Base-by-base conservation (phyloP, 2,113 vertebrate species). In the Hypomesus transpacificus region DNA sequence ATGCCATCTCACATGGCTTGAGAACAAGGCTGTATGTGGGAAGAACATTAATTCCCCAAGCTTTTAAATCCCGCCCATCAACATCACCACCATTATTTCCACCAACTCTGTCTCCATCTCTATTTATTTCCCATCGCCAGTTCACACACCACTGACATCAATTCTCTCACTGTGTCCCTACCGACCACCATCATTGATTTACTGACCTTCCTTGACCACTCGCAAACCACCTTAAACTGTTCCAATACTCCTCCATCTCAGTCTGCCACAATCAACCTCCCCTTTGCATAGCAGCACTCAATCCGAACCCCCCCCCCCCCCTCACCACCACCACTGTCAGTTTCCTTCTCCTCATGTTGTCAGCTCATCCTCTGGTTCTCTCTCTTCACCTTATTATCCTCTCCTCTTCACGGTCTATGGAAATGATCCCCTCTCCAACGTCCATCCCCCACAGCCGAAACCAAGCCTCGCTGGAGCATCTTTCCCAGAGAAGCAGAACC, bases 391-490 rank as follows among this genome's bases (percentile, higher is more conserved):
- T 18, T 16, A 63, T 61, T 59, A 13, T 59, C 20, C 20, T 59
- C 57, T 59, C 20, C n/a, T 21, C 57, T 61, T 14, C 3, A 24
- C 20, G 59, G 21, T 28, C 24, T 24, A 61, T 28, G 26, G 59
- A 14, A 14, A n/a, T 63, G n/a, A 63, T 34, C 61, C 17, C 60
- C 60, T 63, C 61, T 63, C 61, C n/a, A 18, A 63, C 16, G 14
- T 0, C 17, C 26, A 46, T 9, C 39, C 39, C 39, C 39, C 39
- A 13, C 39, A 0, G 7, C 9, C 1, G 39, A 46, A 13, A 46
- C 39, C 9, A 46, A 9, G 39, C 39, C 31, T 34, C 31, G 31
- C 7, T 46, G 1, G 1, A 46, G 39, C 39, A 11, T 46, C 39
- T 13, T 13, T 11, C 39, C 1, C 39, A 46, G 39, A 46, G 39